Evolutionary conservation across 2,797 vertebrate genomes (phyloP), one percentile per base, ranked within the genome.

Genomic region (Onychomys torridus): DNA sequence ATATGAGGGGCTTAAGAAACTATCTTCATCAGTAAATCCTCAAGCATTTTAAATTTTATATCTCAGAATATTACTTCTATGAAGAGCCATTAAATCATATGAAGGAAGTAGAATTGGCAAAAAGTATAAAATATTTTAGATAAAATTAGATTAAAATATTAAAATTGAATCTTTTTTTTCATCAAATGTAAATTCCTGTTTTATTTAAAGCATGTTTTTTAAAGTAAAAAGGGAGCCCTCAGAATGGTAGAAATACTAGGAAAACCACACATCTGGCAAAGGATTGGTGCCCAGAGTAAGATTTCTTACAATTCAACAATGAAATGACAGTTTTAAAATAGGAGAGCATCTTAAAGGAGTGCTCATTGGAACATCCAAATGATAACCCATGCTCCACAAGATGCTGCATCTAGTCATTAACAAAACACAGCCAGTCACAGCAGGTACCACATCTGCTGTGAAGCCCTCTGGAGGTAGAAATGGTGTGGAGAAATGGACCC

Each of bases 81-180:
- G 12, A 91, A 81, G 10, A 40, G 17, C 7, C 76, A 87, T 25
- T 63, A 43, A 90, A 29, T 89, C 78, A 88, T 90, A 13, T 94
- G 90, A 16, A 95, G 6, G 14, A 93, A 52, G 61, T 61, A 78
- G 46, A 94, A 91, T 83, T 37, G 40, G 14, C 43, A 91, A 37
- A 19, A 6, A 43, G 5, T 59, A 0, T 78, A 95, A 83, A 52
- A 81, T 1, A 82, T 94, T 96, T 82, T 76, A 69, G 34, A 9
- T 88, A 95, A 65, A 46, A 19, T 27, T 37, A 69, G 43, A 92
- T 94, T 78, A 90, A 93, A 93, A 81, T 82, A 84, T 91, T 90
- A 95, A 95, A 94, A 83, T 91, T 96, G 71, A 9, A 88, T n/a
- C n/a, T n/a, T n/a, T n/a, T n/a, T n/a, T n/a, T 21, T n/a, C 10